Conservation (phyloP, 2,113 vertebrate genomes). For the Cynopterus brachyotis region DNA sequence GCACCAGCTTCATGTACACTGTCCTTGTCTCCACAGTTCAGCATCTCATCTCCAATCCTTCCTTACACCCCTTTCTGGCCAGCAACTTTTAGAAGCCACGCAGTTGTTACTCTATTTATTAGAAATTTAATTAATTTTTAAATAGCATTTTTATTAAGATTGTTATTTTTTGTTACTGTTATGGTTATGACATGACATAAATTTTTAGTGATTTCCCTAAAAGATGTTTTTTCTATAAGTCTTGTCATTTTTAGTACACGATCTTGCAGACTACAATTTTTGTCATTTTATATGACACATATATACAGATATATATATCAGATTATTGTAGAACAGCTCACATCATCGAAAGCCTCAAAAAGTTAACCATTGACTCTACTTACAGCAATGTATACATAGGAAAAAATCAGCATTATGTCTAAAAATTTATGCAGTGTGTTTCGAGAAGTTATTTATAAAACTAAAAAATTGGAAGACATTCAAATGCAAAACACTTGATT, state of each 20-base stretch:
- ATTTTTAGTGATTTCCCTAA: constrained; percentile 42
- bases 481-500: constrained; percentile 8
- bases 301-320: neutral
- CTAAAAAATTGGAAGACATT: constrained; percentile 18
- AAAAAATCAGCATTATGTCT: neutral
- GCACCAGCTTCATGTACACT: too few relatives aligned
- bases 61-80: neutral
- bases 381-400: neutral
- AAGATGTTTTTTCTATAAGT: neutral
- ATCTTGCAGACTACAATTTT: constrained; percentile 22
- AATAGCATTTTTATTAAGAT: constrained; percentile 52
- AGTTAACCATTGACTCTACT: neutral
- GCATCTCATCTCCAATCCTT: neutral
- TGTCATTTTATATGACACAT: neutral
- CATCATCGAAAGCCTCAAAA: constrained; percentile 7
- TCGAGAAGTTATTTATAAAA: constrained; percentile 55
- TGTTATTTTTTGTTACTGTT: constrained; percentile 47
- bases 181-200: constrained; percentile 14
- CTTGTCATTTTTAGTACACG: neutral
- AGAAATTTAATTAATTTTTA: constrained; percentile 54
- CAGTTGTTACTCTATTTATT: neutral
- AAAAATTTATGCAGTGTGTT: neutral
- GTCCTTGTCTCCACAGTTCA: neutral
- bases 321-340: neutral
- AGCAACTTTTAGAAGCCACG: neutral